Evolutionary conservation across 2,888 invertebrate species (phyloP), one percentile per base, ranked within the genome.

Genomic region (Leptothorax acervorum): DNA sequence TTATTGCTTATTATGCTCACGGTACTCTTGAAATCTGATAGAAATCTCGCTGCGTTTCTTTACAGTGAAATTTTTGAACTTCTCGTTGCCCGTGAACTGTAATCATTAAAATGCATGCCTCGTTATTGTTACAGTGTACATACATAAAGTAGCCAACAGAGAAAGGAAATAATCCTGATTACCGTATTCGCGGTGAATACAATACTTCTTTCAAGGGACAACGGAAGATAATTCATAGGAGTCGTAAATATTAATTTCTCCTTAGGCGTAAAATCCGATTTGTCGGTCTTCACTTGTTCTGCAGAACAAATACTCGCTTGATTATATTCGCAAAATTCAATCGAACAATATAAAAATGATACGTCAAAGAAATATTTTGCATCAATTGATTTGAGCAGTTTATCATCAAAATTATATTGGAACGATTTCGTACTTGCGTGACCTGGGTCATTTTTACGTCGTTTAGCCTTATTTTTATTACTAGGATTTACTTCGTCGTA

Each of bases 1-100:
- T 71, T 71, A 68, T 75, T 31, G n/a, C 5, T n/a, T 53, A 62
- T 66, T 53, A 62, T 66, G 55, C 9, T 31, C 28, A 12, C 39
- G 28, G 15, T 48, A 35, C 28, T 74, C 35, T 55, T 89, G 78
- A 42, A 83, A 71, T 42, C 74, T 90, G 23, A 86, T 68, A 5
- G 90, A 91, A 55, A 93, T 90, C 5, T 81, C 60, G 71, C 93
- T 93, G 83, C 85, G 90, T 57, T 82, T 91, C 86, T 93, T 93
- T 6, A 90, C 60, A 15, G 82, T 88, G 71, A 90, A 90, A 60
- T 35, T 86, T 8, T 85, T 86, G 9, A 68, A 11, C 18, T 57
- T 78, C n/a, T 63, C 18, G 39, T 39, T 39, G 15, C 12, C 23
- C 9, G 28, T n/a, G 28, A 12, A n/a, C 76, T 78, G 76, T 42